Evolutionary conservation across 2,113 vertebrate genomes (phyloP).

Genomic region (Poicephalus meyeri): DNA sequence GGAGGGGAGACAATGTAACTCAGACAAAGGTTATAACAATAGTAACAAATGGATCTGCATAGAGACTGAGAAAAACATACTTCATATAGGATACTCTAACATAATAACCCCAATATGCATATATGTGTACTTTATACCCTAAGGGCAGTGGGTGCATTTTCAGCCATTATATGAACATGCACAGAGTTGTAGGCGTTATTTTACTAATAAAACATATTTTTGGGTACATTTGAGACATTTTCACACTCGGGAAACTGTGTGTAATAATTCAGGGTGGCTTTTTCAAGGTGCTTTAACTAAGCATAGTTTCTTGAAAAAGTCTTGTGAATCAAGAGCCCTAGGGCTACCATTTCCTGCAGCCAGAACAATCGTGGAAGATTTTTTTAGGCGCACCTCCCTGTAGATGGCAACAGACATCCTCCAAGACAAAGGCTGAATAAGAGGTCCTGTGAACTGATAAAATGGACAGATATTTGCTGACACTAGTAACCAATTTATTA

Average conservation of each 20-base stretch:
- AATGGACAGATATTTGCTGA: not conserved
- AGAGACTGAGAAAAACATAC: not conserved
- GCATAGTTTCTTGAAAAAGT: not conserved
- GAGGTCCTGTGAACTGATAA: not conserved
- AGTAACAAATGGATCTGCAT: not conserved
- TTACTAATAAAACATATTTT: not conserved
- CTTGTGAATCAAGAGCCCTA: not conserved
- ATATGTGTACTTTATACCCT: not conserved
- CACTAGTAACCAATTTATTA: not conserved
- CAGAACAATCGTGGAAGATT: not conserved
- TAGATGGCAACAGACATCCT: not conserved
- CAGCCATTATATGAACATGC: not conserved
- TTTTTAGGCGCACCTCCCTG: not conserved
- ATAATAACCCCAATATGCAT: not conserved
- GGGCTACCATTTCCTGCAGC: not conserved
- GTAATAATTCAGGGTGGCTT: not conserved
- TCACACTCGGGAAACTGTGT: not conserved
- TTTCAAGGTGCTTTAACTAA: not conserved
- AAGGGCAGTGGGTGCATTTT: not conserved
- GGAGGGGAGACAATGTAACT: not conserved
- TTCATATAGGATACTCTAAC: not conserved
- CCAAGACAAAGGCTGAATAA: not conserved
- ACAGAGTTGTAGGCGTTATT: not conserved
- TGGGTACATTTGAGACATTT: not conserved
- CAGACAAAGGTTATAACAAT: not conserved